Evolutionary conservation across 2,113 vertebrate genomes (phyloP).

Genomic region (Strix aluco): DNA sequence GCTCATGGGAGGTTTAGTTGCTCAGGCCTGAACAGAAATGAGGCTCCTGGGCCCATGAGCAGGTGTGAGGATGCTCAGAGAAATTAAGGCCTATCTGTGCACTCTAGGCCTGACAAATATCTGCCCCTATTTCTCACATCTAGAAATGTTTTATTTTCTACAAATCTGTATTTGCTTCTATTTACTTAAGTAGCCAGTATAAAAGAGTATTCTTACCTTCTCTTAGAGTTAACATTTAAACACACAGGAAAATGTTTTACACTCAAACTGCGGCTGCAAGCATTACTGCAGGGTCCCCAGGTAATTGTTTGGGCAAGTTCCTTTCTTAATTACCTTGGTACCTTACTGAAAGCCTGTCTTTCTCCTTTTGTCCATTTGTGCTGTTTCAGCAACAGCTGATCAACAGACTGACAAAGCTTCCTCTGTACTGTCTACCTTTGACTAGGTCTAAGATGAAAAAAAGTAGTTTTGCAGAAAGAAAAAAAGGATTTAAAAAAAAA

Average conservation of each 20-base stretch:
- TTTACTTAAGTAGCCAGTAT: not conserved
- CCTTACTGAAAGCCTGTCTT: not conserved
- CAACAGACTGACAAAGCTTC: not conserved
- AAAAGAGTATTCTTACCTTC: not conserved
- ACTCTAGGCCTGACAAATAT: not conserved
- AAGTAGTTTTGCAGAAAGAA: not conserved
- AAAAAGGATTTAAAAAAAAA: not conserved
- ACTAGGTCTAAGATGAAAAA: not conserved
- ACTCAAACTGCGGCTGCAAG: not conserved
- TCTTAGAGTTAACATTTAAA: not conserved
- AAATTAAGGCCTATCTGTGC: not conserved
- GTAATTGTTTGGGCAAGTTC: not conserved
- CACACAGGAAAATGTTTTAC: slow-evolving; percentile 1
- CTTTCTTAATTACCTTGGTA: not conserved
- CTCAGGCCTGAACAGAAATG: not conserved
- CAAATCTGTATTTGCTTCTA: not conserved
- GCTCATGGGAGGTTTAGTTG: not conserved
- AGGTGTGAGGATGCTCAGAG: accelerated
- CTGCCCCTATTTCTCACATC: not conserved
- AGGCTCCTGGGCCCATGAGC: not conserved
- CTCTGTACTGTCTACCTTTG: not conserved
- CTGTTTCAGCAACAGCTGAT: not conserved
- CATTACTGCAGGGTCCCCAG: not conserved
- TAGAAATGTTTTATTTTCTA: not conserved
- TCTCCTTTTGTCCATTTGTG: not conserved